Base-by-base conservation (phyloP, 2,797 vertebrate species). In the Kryptolebias ocellatus region DNA sequence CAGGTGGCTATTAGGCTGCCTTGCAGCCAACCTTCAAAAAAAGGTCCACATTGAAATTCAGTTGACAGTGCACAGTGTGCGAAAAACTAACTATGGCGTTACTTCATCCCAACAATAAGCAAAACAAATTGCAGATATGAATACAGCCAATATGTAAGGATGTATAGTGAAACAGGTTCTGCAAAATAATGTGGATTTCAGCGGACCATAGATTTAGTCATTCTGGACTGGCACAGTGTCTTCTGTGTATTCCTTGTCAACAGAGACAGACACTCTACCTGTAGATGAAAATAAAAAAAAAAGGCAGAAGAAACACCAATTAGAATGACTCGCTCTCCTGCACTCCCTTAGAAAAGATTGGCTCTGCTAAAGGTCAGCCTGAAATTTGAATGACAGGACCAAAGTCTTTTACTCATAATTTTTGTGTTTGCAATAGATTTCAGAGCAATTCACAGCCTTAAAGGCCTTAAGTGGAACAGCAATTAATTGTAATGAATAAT, bases 401-500 rank as follows among this genome's bases (percentile, higher is more conserved):
- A 98, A 98, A 98, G 96, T 98, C 98, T 98, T 98, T 98, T 98
- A 98, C 96, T 99, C 97, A 99, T 99, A 98, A 98, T 98, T 98
- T 95, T 98, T 97, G 96, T 99, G 97, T 99, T 99, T 99, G 97
- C 97, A 96, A 96, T 98, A 98, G 97, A 98, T 99, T 99, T 98
- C 94, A 84, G 96, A 96, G 97, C 96, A 97, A 99, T 99, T 99
- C 98, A 95, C 96, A 96, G 97, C 97, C 96, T 99, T 99, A 99
- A 98, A 98, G 98, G 97, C 98, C 97, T 98, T 98, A 98, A 99
- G 96, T 99, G 97, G 97, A 99, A 98, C 97, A 98, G 97, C 98
- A 99, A 99, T 99, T 99, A 99, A 99, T 99, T 99, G 98, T 99
- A 99, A 98, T 99, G 98, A 99, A 99, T 99, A 99, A 98, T 99